Evolutionary conservation across 1,140 invertebrate genomes (phyloP).

Genomic region (Oncopodura yosiiana): DNA sequence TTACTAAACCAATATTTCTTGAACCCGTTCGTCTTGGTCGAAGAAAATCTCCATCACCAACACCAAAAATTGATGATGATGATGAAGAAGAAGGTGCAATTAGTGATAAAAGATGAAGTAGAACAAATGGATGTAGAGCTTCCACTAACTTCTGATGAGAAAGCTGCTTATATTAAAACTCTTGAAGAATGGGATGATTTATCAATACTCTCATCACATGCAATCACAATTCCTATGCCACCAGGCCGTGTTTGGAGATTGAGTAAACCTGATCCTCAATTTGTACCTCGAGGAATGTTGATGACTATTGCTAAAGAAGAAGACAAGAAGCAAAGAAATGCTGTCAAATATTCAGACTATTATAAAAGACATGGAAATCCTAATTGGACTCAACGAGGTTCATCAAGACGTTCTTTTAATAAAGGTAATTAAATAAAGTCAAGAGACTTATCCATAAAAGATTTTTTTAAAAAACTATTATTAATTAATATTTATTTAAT

Average conservation of each 20-base stretch:
- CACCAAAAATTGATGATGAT: conserved; percentile 1
- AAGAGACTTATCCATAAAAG: too few species aligned
- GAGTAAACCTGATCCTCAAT: conserved; percentile 45
- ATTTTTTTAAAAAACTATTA: too few species aligned
- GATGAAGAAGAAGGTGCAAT: conserved; percentile 10
- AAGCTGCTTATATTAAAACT: too few species aligned
- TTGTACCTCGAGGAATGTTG: conserved; percentile 57
- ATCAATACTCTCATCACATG: conserved; percentile 5
- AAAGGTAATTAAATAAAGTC: too few species aligned
- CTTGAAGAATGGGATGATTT: too few species aligned
- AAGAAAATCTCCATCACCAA: neutral
- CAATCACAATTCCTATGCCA: conserved; percentile 45
- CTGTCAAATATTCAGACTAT: conserved; percentile 53
- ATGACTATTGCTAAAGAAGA: conserved; percentile 59
- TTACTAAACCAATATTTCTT: conserved; percentile 24
- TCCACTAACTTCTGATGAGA: too few species aligned
- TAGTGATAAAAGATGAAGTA: conserved; percentile 9
- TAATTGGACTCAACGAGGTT: too few species aligned
- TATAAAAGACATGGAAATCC: conserved; percentile 56
- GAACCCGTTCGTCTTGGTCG: conserved; percentile 8
- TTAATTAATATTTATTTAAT: too few species aligned
- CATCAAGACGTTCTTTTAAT: too few species aligned
- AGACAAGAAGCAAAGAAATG: conserved; percentile 52
- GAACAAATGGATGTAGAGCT: too few species aligned
- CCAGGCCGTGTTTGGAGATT: conserved; percentile 62